Conservation (phyloP, 1,140 invertebrate genomes). For the Eumaeus atala region DNA sequence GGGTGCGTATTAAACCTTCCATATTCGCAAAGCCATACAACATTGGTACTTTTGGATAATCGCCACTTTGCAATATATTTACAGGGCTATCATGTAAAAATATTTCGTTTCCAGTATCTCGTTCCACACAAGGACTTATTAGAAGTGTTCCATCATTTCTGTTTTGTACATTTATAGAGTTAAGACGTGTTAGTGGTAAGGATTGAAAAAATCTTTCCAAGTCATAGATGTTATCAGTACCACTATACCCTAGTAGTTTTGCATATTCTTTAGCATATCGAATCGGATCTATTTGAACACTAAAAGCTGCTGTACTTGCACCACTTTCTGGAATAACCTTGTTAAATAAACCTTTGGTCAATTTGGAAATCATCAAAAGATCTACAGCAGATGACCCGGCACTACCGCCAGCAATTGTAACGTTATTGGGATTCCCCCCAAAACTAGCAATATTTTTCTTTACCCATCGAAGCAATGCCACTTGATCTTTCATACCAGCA, state of each 20-base stretch:
- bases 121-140: slow-evolving; percentile 27
- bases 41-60: slow-evolving; percentile 39
- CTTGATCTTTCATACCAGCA: slow-evolving; percentile 46
- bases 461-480: slow-evolving; percentile 41
- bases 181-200: slow-evolving; percentile 27
- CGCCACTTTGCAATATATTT: slow-evolving; percentile 39
- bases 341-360: slow-evolving; percentile 39
- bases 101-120: slow-evolving; percentile 25
- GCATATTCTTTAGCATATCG: slow-evolving; percentile 35
- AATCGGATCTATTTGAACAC: slow-evolving; percentile 36
- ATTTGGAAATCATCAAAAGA: slow-evolving; percentile 35
- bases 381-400: slow-evolving; percentile 38
- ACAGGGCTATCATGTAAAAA: slow-evolving; percentile 41
- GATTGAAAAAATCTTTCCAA: slow-evolving; percentile 46
- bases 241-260: slow-evolving; percentile 24
- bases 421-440: slow-evolving; percentile 42
- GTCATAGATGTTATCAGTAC: slow-evolving; percentile 32
- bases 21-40: slow-evolving; percentile 42
- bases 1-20: slow-evolving; percentile 41
- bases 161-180: slow-evolving; percentile 13
- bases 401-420: slow-evolving; percentile 39
- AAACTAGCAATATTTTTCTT: slow-evolving; percentile 43
- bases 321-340: slow-evolving; percentile 42
- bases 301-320: slow-evolving; percentile 22
- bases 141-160: slow-evolving; percentile 11